Conservation (phyloP, 2,888 invertebrate genomes). For the Parapristionchus giblindavisi region DNA sequence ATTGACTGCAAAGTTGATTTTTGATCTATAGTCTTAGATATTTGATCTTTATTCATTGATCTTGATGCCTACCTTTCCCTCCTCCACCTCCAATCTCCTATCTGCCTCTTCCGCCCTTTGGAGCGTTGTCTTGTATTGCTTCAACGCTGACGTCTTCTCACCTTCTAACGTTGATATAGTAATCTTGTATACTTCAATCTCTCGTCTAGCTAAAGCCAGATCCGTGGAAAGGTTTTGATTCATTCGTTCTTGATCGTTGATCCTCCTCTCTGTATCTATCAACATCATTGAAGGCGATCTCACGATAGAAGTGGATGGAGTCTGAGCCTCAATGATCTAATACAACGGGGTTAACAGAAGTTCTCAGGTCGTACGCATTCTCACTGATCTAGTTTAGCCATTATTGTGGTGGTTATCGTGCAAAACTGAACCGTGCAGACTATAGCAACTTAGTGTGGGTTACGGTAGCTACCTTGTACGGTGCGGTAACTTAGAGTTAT, state of each 20-base stretch:
- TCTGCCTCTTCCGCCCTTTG: conserved; percentile 28
- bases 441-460: no score
- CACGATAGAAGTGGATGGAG: conserved; percentile 44
- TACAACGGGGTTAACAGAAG: no score
- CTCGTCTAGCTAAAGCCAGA: conserved; percentile 19
- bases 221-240: conserved; percentile 35
- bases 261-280: conserved; percentile 17
- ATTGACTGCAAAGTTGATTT: not conserved
- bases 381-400: no score
- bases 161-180: conserved; percentile 16
- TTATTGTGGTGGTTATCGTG: no score
- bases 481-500: no score
- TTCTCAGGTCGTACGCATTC: no score
- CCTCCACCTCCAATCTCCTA: conserved; percentile 15
- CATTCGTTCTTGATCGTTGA: conserved; percentile 18
- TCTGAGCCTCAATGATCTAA: conserved; percentile 31
- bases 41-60: no score
- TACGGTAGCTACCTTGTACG: no score
- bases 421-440: no score
- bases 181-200: conserved; percentile 35
- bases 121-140: not conserved
- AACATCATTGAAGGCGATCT: conserved; percentile 49
- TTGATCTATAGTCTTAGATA: no score
- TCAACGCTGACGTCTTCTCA: conserved; percentile 27
- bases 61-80: conserved; percentile 24